Evolutionary conservation across 2,797 vertebrate genomes (phyloP), one percentile per base, ranked within the genome.

Genomic region (Eremophila alpestris): DNA sequence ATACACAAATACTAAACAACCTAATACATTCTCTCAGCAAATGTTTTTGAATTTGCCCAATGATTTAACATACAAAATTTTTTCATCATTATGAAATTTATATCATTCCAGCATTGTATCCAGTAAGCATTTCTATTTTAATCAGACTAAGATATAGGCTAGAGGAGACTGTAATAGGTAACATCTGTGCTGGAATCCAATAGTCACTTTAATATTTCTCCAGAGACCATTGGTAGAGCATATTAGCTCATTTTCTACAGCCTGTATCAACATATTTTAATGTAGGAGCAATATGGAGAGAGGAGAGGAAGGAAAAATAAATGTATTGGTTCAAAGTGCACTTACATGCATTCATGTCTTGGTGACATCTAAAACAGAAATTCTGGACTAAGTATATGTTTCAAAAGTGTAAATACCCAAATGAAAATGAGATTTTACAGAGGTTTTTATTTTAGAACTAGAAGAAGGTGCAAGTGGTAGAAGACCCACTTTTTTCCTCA

Each of bases 111-210:
- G 46, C 41, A 45, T 56, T 84, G 45, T 36, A 90, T 52, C 38
- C 67, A 87, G 52, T 36, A 95, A 95, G 70, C 27, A 82, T 70
- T 90, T 69, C 17, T 87, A 62, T 76, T 88, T 76, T 36, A 91
- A 18, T 79, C 67, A 87, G 52, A 67, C 38, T 79, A 91, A n/a
- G 45, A 65, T 55, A 62, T 2, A 67, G 24, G 27, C 26, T 76
- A 67, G 30, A 65, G 27, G 54, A 90, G 45, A 60, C 26, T 56
- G 13, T 64, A 83, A 93, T 78, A 89, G 11, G 76, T 32, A 95
- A 88, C 85, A 95, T 86, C 91, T 90, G 85, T 46, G 29, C 48
- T 77, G 55, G 51, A 95, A 81, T 85, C 41, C 74, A 34, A 89
- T 90, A 65, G 52, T 76, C 78, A 83, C 43, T 69, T 80, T 76